Conservation (phyloP, 2,113 vertebrate species). For the Scomber colias region DNA sequence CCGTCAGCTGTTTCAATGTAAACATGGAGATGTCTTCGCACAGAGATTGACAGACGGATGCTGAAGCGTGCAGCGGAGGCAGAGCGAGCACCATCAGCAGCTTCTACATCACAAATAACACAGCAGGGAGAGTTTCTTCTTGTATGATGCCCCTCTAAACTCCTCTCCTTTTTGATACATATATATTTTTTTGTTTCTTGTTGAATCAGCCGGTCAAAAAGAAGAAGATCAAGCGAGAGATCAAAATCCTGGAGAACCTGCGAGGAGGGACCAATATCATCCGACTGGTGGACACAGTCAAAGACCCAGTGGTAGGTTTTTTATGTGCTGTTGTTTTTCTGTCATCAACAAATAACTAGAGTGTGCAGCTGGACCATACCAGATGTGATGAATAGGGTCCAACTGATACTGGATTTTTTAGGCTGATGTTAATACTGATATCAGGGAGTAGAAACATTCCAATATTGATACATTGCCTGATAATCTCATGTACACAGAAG, state of each 20-base stretch:
- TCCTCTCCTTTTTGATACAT: too few relatives aligned
- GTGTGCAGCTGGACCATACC: background rate
- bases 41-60: constrained; percentile 27
- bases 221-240: constrained; percentile 99
- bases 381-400: background rate
- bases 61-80: constrained; percentile 31
- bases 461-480: too few relatives aligned
- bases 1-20: background rate
- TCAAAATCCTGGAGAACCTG: constrained; percentile 98
- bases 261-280: constrained; percentile 99
- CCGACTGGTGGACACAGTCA: constrained; percentile 97
- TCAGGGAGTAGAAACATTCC: too few relatives aligned
- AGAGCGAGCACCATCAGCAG: constrained; percentile 24
- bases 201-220: constrained; percentile 95
- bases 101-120: background rate
- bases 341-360: background rate
- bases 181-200: background rate
- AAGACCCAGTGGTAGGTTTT: constrained; percentile 95
- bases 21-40: background rate
- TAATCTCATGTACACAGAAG: too few relatives aligned
- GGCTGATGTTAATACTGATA: too few relatives aligned
- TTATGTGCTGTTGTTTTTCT: too few relatives aligned
- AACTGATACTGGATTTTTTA: too few relatives aligned
- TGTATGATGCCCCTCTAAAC: background rate
- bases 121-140: background rate